Evolutionary conservation across 2,888 invertebrate genomes (phyloP), one percentile per base, ranked within the genome.

Genomic region (Philereme transversata): DNA sequence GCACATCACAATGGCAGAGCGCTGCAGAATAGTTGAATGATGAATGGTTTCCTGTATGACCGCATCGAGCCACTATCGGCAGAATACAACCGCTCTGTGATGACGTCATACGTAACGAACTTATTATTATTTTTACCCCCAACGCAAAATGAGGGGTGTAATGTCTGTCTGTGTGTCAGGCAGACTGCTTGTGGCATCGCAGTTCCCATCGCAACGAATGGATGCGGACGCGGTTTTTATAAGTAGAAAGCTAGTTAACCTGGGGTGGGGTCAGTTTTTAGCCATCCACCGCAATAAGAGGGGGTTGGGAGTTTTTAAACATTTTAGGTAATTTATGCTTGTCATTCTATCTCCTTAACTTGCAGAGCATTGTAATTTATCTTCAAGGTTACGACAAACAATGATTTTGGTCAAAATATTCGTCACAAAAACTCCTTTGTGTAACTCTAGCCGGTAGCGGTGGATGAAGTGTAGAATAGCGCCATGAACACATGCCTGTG

Each of bases 381-480:
- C 3, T 22, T 43, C 43, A 22, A 45, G 45, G 22, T 22, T 45
- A 43, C n/a, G 5, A 4, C 40, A 6, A 5, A 8, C 40, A 40
- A 9, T 9, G 41, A 41, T 11, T 38, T 49, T 35, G 38, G 38
- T 50, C 10, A 22, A 45, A 45, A 45, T 22, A 45, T 22, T 40
- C 10, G 7, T 4, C 9, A 43, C 46, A 59, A 65, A 65, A 65
- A 68, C 59, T 61, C 64, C 48, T 68, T 67, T 70, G 70, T 70
- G 70, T 56, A 67, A 69, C 50, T 45, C 51, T 48, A 62, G 38
- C 60, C 50, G 59, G 55, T 53, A 62, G 64, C 64, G 53, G 59
- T 11, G 40, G 7, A 4, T 22, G 11, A 3, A 67, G 54, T 59
- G 59, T 65, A 22, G 22, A 22, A 3, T 64, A 57, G 11, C 57